Conservation (phyloP, 2,888 invertebrate genomes). For the Phyllotreta cruciferae region DNA sequence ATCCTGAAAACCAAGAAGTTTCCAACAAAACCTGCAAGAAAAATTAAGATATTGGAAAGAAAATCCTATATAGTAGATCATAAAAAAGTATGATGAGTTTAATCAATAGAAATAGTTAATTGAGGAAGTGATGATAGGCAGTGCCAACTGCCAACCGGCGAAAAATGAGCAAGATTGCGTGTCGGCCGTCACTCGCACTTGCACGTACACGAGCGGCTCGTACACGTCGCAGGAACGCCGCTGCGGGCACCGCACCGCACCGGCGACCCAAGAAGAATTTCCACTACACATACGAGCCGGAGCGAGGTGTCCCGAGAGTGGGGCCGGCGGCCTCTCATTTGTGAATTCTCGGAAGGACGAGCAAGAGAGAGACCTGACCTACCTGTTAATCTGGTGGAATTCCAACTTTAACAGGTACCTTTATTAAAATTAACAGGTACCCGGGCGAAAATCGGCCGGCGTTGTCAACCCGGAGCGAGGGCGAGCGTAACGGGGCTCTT, state of each 20-base stretch:
- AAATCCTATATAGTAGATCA: too few relatives aligned
- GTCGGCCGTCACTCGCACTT: too few relatives aligned
- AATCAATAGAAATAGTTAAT: too few relatives aligned
- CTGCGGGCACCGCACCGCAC: neutral
- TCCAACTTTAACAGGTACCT: slow-evolving; percentile 46
- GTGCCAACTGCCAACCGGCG: too few relatives aligned
- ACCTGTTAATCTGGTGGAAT: slow-evolving; percentile 45
- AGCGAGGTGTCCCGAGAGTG: slow-evolving; percentile 12
- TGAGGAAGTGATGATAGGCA: too few relatives aligned
- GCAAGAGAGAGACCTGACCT: slow-evolving; percentile 41
- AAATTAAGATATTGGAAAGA: too few relatives aligned
- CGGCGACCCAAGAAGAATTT: slow-evolving; percentile 28
- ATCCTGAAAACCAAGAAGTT: too few relatives aligned
- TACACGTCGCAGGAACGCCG: neutral
- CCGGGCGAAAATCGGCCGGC: slow-evolving; percentile 19
- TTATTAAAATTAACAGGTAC: slow-evolving; percentile 39
- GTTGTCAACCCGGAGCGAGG: slow-evolving; percentile 22
- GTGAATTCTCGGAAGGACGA: slow-evolving; percentile 46
- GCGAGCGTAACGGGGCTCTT: slow-evolving; percentile 24
- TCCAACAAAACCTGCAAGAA: too few relatives aligned
- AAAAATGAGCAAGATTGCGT: too few relatives aligned
- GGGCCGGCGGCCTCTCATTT: slow-evolving; percentile 46
- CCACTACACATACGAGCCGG: slow-evolving; percentile 42
- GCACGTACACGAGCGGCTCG: too few relatives aligned
- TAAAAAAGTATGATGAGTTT: too few relatives aligned